Evolutionary conservation across 1,140 invertebrate genomes (phyloP).

Genomic region (Bombyx mandarina): DNA sequence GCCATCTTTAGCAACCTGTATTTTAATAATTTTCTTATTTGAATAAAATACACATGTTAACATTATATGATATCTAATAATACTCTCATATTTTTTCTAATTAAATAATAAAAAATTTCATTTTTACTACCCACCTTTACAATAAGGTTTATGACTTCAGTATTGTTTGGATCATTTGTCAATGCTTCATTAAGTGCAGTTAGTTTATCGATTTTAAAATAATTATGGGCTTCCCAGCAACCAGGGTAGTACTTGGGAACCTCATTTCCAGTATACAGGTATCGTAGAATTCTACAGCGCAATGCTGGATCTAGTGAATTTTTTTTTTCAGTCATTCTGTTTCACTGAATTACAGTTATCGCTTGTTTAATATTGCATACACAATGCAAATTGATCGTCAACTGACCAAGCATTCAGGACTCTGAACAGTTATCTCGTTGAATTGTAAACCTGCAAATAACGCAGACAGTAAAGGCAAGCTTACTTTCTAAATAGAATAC

Average conservation of each 20-base stretch:
- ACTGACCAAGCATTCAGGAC: constrained; percentile 11
- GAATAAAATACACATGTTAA: not conserved
- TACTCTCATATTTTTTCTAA: not conserved
- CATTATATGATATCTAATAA: not conserved
- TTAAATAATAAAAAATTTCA: not conserved
- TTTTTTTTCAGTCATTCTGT: constrained; percentile 16
- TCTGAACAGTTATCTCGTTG: constrained; percentile 3
- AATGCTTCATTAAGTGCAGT: constrained; percentile 59
- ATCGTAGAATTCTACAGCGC: constrained; percentile 57
- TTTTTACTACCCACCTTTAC: constrained; percentile 44
- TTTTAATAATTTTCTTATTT: constrained; percentile 13
- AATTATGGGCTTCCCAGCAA: constrained; percentile 70
- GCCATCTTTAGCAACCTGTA: constrained; percentile 67
- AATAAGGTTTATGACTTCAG: constrained; percentile 65
- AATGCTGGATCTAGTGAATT: constrained; percentile 30
- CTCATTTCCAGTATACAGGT: constrained; percentile 72
- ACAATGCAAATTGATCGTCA: constrained; percentile 8
- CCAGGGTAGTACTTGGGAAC: constrained; percentile 71
- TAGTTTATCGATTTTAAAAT: constrained; percentile 62
- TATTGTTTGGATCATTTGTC: constrained; percentile 36
- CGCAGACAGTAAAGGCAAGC: constrained; percentile 30
- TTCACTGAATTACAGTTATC: not conserved
- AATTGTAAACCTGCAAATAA: constrained; percentile 24
- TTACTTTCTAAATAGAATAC: constrained; percentile 33
- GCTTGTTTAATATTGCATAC: constrained; percentile 8